phyloP scores from a whole-genome alignment of 2,113 vertebrate species.

The Phoenicopterus ruber region DNA sequence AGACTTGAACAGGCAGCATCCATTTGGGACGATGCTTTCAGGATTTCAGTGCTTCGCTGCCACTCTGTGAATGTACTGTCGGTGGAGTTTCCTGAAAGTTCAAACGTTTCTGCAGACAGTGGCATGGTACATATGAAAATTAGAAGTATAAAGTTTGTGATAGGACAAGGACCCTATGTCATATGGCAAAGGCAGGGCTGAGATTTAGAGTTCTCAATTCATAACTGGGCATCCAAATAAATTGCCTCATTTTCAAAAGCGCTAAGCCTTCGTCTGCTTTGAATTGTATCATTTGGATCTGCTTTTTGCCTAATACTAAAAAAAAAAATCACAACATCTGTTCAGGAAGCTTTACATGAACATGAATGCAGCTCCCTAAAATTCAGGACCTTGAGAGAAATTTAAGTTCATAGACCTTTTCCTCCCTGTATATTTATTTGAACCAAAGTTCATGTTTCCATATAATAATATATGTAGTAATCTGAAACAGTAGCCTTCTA shows the following conservation, averaged over 20 bases:
- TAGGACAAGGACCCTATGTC: not conserved
- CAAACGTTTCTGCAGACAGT: not conserved
- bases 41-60: not conserved
- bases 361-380: not conserved
- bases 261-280: not conserved
- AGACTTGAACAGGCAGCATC: fast-evolving
- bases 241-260: not conserved
- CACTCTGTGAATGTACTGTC: not conserved
- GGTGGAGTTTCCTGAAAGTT: not conserved
- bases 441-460: not conserved
- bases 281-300: not conserved
- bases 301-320: not conserved
- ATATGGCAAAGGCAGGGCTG: not conserved
- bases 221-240: not conserved
- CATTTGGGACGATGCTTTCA: not conserved
- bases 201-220: not conserved
- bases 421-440: not conserved
- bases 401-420: not conserved
- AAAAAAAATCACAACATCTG: not conserved
- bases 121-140: not conserved
- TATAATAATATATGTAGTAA: not conserved
- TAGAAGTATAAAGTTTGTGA: not conserved
- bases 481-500: not conserved
- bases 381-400: not conserved
- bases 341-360: not conserved